Evolutionary conservation across 2,888 invertebrate species (phyloP).

Genomic region (Chrysodeixis includens): DNA sequence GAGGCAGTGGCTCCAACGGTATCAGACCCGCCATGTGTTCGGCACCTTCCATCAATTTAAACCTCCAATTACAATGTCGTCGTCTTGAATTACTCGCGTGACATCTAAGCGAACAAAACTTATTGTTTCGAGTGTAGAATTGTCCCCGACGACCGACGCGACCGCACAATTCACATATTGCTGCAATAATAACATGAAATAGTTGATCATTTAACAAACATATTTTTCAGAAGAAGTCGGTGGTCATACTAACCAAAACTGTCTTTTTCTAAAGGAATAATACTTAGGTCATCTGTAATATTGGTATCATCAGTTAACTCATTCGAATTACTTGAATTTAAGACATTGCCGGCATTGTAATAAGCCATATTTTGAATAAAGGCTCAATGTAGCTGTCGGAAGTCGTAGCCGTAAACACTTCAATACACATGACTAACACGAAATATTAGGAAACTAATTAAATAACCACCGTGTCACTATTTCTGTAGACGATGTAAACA

Average conservation of each 20-base stretch:
- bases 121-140: slow-evolving; percentile 81
- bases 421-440: slow-evolving; percentile 78
- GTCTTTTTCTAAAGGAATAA: slow-evolving; percentile 96
- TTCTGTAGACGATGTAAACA: background rate
- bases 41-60: slow-evolving; percentile 84
- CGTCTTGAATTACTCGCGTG: slow-evolving; percentile 71
- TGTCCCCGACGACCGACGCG: slow-evolving; percentile 80
- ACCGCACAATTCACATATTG: slow-evolving; percentile 85
- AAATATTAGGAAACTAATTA: slow-evolving; percentile 27
- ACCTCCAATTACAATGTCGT: slow-evolving; percentile 79
- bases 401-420: slow-evolving; percentile 74
- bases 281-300: slow-evolving; percentile 91
- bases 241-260: slow-evolving; percentile 93
- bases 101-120: slow-evolving; percentile 82
- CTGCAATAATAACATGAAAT: slow-evolving; percentile 62
- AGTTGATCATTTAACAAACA: slow-evolving; percentile 14
- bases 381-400: slow-evolving; percentile 64
- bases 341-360: slow-evolving; percentile 73
- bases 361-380: slow-evolving; percentile 79
- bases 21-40: slow-evolving; percentile 86
- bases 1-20: slow-evolving; percentile 85
- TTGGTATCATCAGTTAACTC: slow-evolving; percentile 72
- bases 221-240: slow-evolving; percentile 10
- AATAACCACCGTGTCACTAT: slow-evolving; percentile 6
- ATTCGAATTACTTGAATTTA: slow-evolving; percentile 64